phyloP scores from a whole-genome alignment of 2,888 invertebrate genomes.

The Trachelus stipa region DNA sequence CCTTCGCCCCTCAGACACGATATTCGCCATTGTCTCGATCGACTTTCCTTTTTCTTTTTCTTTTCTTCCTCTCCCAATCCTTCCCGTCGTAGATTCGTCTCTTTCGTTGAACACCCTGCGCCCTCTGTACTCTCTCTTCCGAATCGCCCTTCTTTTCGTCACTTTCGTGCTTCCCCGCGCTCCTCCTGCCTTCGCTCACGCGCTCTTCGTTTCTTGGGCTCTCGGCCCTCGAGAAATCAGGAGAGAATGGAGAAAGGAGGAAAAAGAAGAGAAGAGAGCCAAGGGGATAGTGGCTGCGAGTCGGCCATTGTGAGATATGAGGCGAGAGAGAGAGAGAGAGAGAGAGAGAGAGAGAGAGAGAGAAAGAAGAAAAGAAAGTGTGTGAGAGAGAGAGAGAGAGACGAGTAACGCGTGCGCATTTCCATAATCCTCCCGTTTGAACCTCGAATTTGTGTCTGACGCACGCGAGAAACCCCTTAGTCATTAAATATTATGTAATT shows the following conservation, averaged over 20 bases:
- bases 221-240: too few relatives aligned
- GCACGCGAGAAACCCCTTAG: too few relatives aligned
- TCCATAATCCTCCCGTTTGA: too few relatives aligned
- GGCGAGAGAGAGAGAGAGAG: neutral
- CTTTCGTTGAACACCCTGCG: neutral
- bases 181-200: neutral
- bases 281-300: too few relatives aligned
- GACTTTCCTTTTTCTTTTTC: neutral
- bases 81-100: neutral
- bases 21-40: neutral
- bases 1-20: constrained; percentile 12
- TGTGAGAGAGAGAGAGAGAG: constrained; percentile 16
- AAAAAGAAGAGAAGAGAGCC: too few relatives aligned
- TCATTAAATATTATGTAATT: constrained; percentile 36
- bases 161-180: neutral
- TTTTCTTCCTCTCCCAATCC: constrained; percentile 2
- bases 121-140: constrained; percentile 10
- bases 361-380: constrained; percentile 1
- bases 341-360: constrained; percentile 1
- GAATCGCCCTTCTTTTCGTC: constrained; percentile 1
- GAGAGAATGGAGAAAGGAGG: too few relatives aligned
- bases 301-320: neutral
- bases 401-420: constrained; percentile 1
- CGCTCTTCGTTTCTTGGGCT: constrained; percentile 9
- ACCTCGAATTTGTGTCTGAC: too few relatives aligned